Evolutionary conservation across 2,888 invertebrate species (phyloP), one percentile per base, ranked within the genome.

Genomic region (Coenonympha arcania): DNA sequence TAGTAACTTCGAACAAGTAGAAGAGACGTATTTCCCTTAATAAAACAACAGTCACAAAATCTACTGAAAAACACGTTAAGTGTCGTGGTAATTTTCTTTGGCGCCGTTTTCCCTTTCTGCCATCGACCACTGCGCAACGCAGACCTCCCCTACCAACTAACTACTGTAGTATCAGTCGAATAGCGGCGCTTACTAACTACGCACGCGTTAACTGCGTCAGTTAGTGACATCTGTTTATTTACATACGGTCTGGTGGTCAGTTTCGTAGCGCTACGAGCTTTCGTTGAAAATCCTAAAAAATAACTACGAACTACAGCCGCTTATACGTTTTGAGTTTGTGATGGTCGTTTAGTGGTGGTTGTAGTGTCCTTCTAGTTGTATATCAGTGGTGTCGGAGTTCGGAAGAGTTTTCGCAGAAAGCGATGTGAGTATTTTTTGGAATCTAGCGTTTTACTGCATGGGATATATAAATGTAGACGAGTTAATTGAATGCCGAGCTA

Each of bases 111-210:
- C 24, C 45, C 33, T 8, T 15, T 22, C 13, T 36, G 13, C 24
- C 36, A 18, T 20, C 33, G 42, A 46, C 50, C 55, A n/a, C 28
- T 31, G 47, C 55, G 57, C 55, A 53, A 64, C 74, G 73, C 74
- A 69, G 73, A 59, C 55, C 28, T 6, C 39, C n/a, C n/a, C n/a
- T n/a, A n/a, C n/a, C n/a, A n/a, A n/a, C n/a, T n/a, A n/a, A n/a
- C n/a, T n/a, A n/a, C n/a, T n/a, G n/a, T n/a, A 39, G n/a, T n/a
- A 39, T 33, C 18, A 39, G 39, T 39, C 24, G 1, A 9, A 24
- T 13, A 24, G 2, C 6, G 22, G 15, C 39, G 22, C 15, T 13
- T 0, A 6, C 1, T 4, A 2, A 15, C 9, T 4, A 9, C 39
- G 24, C 39, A 39, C 24, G 39, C 22, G 22, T 15, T 13, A 1